Evolutionary conservation across 2,113 vertebrate species (phyloP), one percentile per base, ranked within the genome.

Genomic region (Entomyzon cyanotis): DNA sequence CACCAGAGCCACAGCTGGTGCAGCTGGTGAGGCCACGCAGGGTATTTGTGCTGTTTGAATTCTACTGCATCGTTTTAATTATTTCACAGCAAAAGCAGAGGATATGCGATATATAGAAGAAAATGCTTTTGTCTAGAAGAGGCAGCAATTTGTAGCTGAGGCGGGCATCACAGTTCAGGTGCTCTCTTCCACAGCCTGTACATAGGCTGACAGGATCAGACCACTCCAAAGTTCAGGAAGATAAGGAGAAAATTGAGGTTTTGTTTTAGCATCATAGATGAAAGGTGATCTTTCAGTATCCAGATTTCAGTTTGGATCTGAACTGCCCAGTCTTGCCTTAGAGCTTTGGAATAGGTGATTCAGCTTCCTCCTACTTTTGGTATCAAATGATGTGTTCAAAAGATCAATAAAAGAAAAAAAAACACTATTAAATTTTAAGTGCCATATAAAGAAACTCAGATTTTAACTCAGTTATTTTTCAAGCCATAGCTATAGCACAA

Each of bases 391-490:
- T 65, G 33, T 47, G 22, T 93, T 94, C 75, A 59, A 80, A 91
- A 87, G 70, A 93, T 91, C 67, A 80, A 91, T 83, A 85, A 56
- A 85, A 82, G 31, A 44, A 52, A 92, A 71, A 71, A 53, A 91
- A 77, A 27, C 33, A 69, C 52, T 76, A 70, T 86, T 85, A 88
- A 85, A 83, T 33, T 81, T 59, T 89, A 89, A 89, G 68, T 84
- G 44, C 55, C 33, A 13, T 74, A 86, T 49, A 74, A 95, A 93
- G 90, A 91, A 90, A 88, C 19, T 41, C 31, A 16, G 70, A 17
- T 91, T 87, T 85, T 86, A 90, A 64, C 47, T 80, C 74, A 41
- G 63, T 94, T 94, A 84, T 92, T 96, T 90, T 80, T 90, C 79
- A 93, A 94, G 59, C 42, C 47, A n/a, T 28, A 77, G 75, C 52